Conservation (phyloP, 2,113 vertebrate genomes). For the Salvator merianae region DNA sequence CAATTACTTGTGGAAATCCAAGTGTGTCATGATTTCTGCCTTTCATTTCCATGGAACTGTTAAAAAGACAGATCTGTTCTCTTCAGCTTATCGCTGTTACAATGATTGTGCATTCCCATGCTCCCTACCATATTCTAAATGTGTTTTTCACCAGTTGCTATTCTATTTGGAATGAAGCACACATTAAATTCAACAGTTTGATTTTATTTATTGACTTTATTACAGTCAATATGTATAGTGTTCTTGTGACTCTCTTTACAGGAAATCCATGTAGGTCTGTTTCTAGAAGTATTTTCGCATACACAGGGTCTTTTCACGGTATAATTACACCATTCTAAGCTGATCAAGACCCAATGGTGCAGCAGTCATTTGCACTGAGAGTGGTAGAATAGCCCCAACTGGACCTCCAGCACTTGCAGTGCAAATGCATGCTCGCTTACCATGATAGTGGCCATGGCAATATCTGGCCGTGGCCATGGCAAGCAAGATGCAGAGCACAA, state of each 20-base stretch:
- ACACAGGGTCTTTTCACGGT: too few relatives aligned
- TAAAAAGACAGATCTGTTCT: constrained; percentile 13
- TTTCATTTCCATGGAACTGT: constrained; percentile 23
- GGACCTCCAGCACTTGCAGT: too few relatives aligned
- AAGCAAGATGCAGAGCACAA: too few relatives aligned
- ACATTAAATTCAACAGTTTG: background rate
- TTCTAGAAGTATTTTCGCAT: background rate
- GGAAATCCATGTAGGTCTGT: background rate
- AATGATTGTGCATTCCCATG: constrained; percentile 1
- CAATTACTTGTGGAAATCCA: constrained; percentile 19
- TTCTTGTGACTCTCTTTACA: background rate
- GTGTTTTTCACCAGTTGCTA: constrained; percentile 17
- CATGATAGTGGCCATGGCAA: too few relatives aligned
- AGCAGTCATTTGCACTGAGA: too few relatives aligned
- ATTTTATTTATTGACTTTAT: constrained; percentile 22
- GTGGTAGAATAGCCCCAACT: too few relatives aligned
- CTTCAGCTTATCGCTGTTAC: constrained; percentile 17
- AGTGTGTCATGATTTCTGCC: constrained; percentile 16
- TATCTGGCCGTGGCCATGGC: too few relatives aligned
- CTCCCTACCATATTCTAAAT: constrained; percentile 45
- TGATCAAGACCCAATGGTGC: too few relatives aligned
- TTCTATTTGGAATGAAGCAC: constrained; percentile 9
- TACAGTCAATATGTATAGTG: background rate
- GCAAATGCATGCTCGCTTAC: too few relatives aligned
- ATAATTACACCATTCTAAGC: too few relatives aligned